phyloP scores from a whole-genome alignment of 2,888 invertebrate genomes.

The Gerris lacustris region DNA sequence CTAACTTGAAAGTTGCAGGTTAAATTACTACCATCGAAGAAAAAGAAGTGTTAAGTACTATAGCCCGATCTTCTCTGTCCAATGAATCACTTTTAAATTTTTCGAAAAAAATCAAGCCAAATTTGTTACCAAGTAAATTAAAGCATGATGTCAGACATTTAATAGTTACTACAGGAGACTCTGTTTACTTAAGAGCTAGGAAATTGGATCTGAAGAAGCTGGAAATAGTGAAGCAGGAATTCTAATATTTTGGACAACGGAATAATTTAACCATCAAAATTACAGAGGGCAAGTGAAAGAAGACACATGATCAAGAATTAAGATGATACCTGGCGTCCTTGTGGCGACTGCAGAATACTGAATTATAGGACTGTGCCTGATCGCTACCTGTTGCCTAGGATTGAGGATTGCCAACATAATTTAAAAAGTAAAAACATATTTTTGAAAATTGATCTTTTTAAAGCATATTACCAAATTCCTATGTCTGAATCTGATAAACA shows the following conservation, averaged over 20 bases:
- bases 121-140: not conserved
- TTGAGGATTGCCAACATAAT: not conserved
- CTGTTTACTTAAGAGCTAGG: not conserved
- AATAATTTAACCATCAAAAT: not conserved
- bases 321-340: not conserved
- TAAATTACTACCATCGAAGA: not conserved
- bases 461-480: not conserved
- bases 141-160: not conserved
- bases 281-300: not conserved
- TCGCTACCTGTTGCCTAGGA: not conserved
- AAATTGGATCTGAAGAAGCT: not conserved
- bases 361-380: too few species aligned
- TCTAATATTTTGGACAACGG: not conserved
- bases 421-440: not conserved
- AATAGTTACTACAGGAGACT: not conserved
- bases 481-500: not conserved
- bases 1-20: not conserved
- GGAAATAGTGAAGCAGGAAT: not conserved
- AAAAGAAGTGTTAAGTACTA: not conserved
- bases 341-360: not conserved
- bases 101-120: not conserved
- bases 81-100: not conserved
- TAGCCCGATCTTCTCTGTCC: not conserved
- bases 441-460: not conserved
- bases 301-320: not conserved